These are phyloP conservation scores for Melierax canorus DNA, from an alignment of 2,113 vertebrate species.

Conservation along the genomic window DNA sequence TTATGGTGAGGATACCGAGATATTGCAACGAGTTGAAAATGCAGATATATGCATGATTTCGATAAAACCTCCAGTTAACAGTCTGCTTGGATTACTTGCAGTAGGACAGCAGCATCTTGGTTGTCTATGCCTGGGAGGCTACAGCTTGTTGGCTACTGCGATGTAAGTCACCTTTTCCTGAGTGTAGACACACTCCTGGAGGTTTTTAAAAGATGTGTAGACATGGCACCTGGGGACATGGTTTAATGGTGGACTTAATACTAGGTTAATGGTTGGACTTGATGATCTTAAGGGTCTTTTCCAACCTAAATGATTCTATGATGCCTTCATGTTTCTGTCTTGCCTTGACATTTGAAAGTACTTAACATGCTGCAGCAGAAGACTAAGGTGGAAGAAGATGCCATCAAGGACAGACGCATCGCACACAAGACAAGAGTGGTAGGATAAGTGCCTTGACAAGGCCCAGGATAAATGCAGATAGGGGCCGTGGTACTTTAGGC, in stretches of 20 bases:
- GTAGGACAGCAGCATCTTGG: not conserved
- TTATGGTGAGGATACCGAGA: not conserved
- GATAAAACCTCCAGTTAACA: fast-evolving
- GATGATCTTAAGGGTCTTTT: not conserved
- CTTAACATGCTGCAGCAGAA: not conserved
- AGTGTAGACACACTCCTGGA: not conserved
- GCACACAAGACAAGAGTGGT: not conserved
- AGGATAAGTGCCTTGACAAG: not conserved
- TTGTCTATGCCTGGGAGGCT: not conserved
- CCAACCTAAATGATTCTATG: not conserved
- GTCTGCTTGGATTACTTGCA: not conserved
- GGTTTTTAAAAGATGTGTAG: not conserved
- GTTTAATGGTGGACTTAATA: not conserved
- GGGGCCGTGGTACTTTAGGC: fast-evolving
- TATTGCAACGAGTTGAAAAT: not conserved
- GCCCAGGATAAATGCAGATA: not conserved
- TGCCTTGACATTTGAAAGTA: not conserved
- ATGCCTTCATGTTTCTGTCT: not conserved
- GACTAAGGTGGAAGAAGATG: not conserved
- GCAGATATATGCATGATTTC: not conserved
- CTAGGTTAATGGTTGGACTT: not conserved
- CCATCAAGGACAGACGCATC: not conserved
- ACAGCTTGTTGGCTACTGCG: not conserved
- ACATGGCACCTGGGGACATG: not conserved
- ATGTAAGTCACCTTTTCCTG: not conserved